A percentile compares a stretch with the other conserved stretches of the same genome.
These are phyloP conservation scores for Sminthopsis crassicaudata DNA, from an alignment of 2,113 vertebrate species.

Conservation along the genomic window DNA sequence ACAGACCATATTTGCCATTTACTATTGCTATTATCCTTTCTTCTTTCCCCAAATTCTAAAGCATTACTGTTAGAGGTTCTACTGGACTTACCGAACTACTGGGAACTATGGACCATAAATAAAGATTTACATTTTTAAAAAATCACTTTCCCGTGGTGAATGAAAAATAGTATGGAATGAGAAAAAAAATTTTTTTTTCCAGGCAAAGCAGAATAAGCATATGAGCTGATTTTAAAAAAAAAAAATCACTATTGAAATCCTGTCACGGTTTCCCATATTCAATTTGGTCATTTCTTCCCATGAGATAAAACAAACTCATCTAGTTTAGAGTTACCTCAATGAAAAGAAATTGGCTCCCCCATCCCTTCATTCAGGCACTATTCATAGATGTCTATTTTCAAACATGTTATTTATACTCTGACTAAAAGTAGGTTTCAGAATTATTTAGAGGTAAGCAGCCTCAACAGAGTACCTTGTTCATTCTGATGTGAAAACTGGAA, in stretches of 20 bases:
- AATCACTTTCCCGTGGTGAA: constrained; percentile 25
- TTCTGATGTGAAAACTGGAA: constrained; percentile 67
- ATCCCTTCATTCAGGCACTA: constrained; percentile 64
- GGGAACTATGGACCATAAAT: background rate
- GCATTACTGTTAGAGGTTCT: background rate
- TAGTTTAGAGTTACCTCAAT: constrained; percentile 65
- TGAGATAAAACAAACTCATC: constrained; percentile 52
- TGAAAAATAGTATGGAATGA: background rate
- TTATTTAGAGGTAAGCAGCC: constrained; percentile 69
- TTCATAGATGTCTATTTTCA: constrained; percentile 76
- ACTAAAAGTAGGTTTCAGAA: constrained; percentile 76
- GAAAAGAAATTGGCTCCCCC: constrained; percentile 60
- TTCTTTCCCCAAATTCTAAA: constrained; percentile 24
- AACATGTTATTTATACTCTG: constrained; percentile 74
- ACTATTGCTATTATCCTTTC: background rate
- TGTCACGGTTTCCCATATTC: constrained; percentile 48
- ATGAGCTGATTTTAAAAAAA: background rate
- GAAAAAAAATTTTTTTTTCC: constrained; percentile 48
- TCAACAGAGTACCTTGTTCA: constrained; percentile 71
- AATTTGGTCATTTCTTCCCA: constrained; percentile 64
- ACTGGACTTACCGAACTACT: background rate
- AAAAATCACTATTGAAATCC: constrained; percentile 43
- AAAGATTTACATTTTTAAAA: constrained; percentile 13
- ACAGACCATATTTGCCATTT: background rate
- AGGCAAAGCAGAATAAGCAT: constrained; percentile 44